A percentile compares a stretch with the other conserved stretches of the same genome.
Evolutionary conservation across 2,113 vertebrate species (phyloP).

Genomic region (Fukomys damarensis): DNA sequence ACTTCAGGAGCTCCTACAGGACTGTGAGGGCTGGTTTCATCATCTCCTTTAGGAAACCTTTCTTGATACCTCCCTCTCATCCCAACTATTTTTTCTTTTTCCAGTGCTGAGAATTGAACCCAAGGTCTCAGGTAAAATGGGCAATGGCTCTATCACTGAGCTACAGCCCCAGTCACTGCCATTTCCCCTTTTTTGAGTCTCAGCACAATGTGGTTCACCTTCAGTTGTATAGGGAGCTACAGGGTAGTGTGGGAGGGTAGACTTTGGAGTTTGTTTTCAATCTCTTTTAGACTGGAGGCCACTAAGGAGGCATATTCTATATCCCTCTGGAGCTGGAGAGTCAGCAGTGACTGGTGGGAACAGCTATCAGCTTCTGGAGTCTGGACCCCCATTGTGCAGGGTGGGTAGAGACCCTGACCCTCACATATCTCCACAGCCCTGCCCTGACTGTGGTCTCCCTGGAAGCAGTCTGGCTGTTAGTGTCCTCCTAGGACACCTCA

Average conservation of each 20-base stretch:
- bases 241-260: background rate
- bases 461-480: slow-evolving; percentile 39
- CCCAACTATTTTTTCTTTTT: background rate
- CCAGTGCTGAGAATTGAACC: background rate
- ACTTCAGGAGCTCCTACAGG: background rate
- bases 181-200: background rate
- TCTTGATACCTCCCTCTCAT: background rate
- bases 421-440: background rate
- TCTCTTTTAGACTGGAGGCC: background rate
- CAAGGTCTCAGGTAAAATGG: background rate
- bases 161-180: background rate
- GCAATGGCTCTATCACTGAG: background rate
- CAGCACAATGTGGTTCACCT: background rate
- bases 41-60: slow-evolving; percentile 42
- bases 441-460: slow-evolving; percentile 24
- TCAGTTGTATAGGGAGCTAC: background rate
- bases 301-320: background rate
- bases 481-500: background rate
- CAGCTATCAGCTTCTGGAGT: background rate
- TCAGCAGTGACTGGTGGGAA: background rate
- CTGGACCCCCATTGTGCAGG: background rate
- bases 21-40: background rate
- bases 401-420: background rate
- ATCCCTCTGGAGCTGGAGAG: background rate
- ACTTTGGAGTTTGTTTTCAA: background rate